These are phyloP conservation scores for Oligia fasciuncula DNA, from an alignment of 2,888 invertebrate genomes.

Conservation along the genomic window DNA sequence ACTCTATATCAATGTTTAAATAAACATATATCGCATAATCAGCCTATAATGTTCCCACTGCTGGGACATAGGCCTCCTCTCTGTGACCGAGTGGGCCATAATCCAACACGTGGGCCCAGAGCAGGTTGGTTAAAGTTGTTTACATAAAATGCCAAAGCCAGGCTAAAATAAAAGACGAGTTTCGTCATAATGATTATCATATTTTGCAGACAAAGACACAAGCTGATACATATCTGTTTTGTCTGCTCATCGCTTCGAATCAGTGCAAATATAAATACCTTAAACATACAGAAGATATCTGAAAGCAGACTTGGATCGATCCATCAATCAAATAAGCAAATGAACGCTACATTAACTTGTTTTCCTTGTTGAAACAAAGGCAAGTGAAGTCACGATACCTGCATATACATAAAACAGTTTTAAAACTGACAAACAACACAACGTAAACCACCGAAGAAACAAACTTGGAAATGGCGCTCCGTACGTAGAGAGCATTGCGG, in stretches of 20 bases:
- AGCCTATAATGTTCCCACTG: too few species aligned
- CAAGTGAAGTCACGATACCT: constrained; percentile 4
- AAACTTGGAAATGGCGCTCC: too few species aligned
- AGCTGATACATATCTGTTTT: constrained; percentile 26
- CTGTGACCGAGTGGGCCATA: too few species aligned
- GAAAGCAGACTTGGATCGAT: constrained; percentile 32
- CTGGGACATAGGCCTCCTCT: too few species aligned
- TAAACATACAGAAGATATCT: constrained; percentile 40
- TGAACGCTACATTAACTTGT: constrained; percentile 42
- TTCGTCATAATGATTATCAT: constrained; percentile 11
- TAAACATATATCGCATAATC: too few species aligned
- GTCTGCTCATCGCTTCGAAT: constrained; percentile 28
- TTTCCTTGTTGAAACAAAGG: constrained; percentile 50
- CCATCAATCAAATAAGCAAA: constrained; percentile 56
- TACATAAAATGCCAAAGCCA: neutral
- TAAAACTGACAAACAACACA: neutral
- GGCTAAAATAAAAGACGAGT: neutral
- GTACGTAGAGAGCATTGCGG: too few species aligned
- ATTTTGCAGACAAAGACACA: constrained; percentile 24
- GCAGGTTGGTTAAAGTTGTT: too few species aligned
- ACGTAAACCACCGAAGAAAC: neutral
- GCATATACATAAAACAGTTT: neutral
- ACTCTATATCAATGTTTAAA: neutral
- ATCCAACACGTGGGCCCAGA: too few species aligned
- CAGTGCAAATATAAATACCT: constrained; percentile 38